phyloP scores from a whole-genome alignment of 2,888 invertebrate species.

The Acleris emargana region DNA sequence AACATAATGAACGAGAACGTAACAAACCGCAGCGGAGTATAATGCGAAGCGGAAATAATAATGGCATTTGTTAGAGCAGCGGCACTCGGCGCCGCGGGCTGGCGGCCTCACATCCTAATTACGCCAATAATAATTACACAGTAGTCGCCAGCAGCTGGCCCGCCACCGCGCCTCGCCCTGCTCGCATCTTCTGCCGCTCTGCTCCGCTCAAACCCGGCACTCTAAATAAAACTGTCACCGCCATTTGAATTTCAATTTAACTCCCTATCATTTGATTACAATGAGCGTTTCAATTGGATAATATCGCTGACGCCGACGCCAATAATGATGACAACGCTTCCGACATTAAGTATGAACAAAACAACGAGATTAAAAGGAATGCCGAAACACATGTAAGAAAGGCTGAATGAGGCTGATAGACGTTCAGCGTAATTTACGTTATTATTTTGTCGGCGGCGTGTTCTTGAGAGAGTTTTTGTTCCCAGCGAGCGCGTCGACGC shows the following conservation, averaged over 20 bases:
- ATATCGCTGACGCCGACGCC: conserved; percentile 1
- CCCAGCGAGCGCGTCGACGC: conserved; percentile 36
- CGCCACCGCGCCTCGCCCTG: conserved; percentile 44
- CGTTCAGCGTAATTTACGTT: conserved; percentile 17
- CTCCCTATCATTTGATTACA: conserved; percentile 7
- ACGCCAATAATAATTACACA: conserved; percentile 80
- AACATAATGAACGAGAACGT: conserved; percentile 72
- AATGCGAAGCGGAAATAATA: conserved; percentile 80
- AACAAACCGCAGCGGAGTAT: conserved; percentile 69
- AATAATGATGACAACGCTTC: conserved; percentile 6
- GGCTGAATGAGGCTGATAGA: conserved; percentile 13
- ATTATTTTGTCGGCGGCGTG: conserved; percentile 20
- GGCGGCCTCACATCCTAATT: conserved; percentile 78
- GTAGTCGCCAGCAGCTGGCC: conserved; percentile 68
- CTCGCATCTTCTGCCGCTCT: conserved; percentile 57
- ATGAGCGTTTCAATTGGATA: conserved; percentile 7
- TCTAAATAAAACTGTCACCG: conserved; percentile 11
- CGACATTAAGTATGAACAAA: conserved; percentile 9
- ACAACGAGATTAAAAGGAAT: conserved; percentile 9
- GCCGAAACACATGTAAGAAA: conserved; percentile 6
- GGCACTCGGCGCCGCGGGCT: conserved; percentile 71
- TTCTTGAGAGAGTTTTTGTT: conserved; percentile 36
- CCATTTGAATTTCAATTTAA: conserved; percentile 10
- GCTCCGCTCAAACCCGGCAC: conserved; percentile 45
- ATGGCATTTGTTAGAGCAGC: conserved; percentile 73